phyloP scores from a whole-genome alignment of 2,888 invertebrate species.

The Agonum fuliginosum region DNA sequence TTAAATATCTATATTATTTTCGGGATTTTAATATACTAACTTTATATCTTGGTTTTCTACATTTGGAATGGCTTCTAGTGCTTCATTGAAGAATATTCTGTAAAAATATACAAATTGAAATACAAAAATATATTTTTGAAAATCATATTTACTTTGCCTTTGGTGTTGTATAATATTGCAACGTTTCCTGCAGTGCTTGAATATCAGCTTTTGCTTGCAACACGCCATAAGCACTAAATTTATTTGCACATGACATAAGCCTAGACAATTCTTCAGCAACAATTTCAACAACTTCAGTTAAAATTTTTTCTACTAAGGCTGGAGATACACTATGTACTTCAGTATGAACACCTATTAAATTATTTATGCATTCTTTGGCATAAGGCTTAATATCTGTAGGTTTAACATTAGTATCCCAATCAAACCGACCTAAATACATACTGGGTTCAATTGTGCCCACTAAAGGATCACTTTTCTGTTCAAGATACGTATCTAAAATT shows the following conservation, averaged over 20 bases:
- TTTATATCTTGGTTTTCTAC: slow-evolving; percentile 75
- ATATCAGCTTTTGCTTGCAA: slow-evolving; percentile 89
- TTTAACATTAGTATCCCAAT: slow-evolving; percentile 86
- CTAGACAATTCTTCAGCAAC: slow-evolving; percentile 94
- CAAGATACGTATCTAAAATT: slow-evolving; percentile 87
- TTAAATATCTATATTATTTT: not conserved
- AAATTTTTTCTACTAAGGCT: slow-evolving; percentile 82
- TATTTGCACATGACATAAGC: slow-evolving; percentile 86
- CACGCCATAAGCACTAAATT: slow-evolving; percentile 81
- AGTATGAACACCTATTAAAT: slow-evolving; percentile 85
- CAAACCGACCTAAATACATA: slow-evolving; percentile 94
- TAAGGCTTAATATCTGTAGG: slow-evolving; percentile 90
- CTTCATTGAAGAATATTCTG: slow-evolving; percentile 87
- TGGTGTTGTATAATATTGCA: slow-evolving; percentile 79
- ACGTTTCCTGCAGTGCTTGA: slow-evolving; percentile 79
- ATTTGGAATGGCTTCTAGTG: slow-evolving; percentile 84
- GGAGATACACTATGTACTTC: slow-evolving; percentile 88
- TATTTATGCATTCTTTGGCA: slow-evolving; percentile 90
- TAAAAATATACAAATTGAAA: slow-evolving; percentile 62
- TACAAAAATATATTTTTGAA: slow-evolving; percentile 31
- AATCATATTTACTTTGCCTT: slow-evolving; percentile 77
- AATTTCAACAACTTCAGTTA: slow-evolving; percentile 89
- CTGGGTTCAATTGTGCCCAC: slow-evolving; percentile 97
- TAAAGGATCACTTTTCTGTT: slow-evolving; percentile 94
- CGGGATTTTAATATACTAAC: slow-evolving; percentile 61